A percentile compares a stretch with the other conserved stretches of the same genome.
These are phyloP conservation scores for Ctenodactylus gundi DNA, from an alignment of 2,113 vertebrate species.

Conservation along the genomic window DNA sequence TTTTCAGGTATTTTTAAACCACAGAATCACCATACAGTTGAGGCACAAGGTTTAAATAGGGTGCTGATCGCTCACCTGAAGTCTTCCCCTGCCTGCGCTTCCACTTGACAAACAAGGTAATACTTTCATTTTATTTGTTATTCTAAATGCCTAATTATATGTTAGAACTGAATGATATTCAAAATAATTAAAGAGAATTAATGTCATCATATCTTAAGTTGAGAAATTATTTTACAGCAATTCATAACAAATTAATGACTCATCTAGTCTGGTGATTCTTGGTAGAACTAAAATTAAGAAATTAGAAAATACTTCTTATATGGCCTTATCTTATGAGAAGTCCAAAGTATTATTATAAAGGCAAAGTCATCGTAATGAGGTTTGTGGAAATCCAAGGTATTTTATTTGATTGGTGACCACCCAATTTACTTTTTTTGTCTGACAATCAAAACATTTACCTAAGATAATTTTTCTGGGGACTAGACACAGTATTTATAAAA, in stretches of 20 bases:
- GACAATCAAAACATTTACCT: neutral
- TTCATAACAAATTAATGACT: neutral
- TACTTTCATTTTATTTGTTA: constrained; percentile 30
- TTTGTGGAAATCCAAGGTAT: neutral
- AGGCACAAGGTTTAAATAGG: constrained; percentile 27
- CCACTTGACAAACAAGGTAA: constrained; percentile 47
- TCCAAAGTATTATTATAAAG: neutral
- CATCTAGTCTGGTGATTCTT: neutral
- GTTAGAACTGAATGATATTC: neutral
- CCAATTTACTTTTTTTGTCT: neutral
- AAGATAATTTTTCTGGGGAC: neutral
- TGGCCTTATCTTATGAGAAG: neutral
- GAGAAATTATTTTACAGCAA: constrained; percentile 15
- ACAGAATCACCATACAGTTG: neutral
- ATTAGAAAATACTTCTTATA: neutral
- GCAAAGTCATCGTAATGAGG: neutral
- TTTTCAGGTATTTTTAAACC: neutral
- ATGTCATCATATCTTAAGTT: neutral
- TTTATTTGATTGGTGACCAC: neutral
- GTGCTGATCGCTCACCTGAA: neutral
- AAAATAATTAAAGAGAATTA: neutral
- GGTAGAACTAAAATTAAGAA: neutral
- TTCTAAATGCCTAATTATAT: neutral
- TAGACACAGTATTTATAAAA: neutral
- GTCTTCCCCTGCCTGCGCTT: neutral